Evolutionary conservation across 2,797 vertebrate species (phyloP).

Genomic region (Eutrigla gurnardus): DNA sequence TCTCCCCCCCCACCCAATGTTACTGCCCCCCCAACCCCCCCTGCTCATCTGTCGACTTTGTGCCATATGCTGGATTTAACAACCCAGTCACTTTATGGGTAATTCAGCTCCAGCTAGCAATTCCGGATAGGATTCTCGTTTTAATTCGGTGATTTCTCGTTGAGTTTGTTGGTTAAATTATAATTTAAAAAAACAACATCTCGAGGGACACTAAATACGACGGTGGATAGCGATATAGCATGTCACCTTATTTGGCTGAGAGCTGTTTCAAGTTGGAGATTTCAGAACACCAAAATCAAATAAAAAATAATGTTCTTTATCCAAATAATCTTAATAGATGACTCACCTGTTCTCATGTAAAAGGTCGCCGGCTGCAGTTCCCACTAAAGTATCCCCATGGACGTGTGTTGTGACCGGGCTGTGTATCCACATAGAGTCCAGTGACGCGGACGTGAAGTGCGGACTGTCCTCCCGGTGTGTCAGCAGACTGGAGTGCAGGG

Average conservation of each 20-base stretch:
- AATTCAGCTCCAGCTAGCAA: conserved; percentile 28
- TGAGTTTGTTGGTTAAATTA: conserved; percentile 20
- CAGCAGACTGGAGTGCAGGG: conserved; percentile 72
- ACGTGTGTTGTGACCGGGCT: conserved; percentile 53
- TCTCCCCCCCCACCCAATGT: not conserved
- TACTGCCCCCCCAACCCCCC: not conserved
- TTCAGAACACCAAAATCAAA: conserved; percentile 17
- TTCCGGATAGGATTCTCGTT: not conserved
- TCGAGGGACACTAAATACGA: not conserved
- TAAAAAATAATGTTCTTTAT: no score
- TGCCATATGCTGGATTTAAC: conserved; percentile 62
- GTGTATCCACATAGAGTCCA: conserved; percentile 81
- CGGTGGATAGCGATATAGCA: conserved; percentile 10
- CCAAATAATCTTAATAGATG: conserved; percentile 4
- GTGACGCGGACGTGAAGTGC: conserved; percentile 64
- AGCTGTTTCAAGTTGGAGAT: conserved; percentile 60
- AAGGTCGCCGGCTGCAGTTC: conserved; percentile 59
- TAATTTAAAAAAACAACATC: not conserved
- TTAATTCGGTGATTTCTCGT: not conserved
- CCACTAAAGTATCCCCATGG: conserved; percentile 76
- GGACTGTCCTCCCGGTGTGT: conserved; percentile 74
- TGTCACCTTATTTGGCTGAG: not conserved
- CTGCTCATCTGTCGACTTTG: conserved; percentile 64
- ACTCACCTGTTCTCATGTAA: conserved; percentile 74
- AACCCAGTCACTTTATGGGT: conserved; percentile 44